These are phyloP conservation scores for Hirtodrosophila histrioides DNA, from an alignment of 2,888 invertebrate genomes.

Conservation along the genomic window DNA sequence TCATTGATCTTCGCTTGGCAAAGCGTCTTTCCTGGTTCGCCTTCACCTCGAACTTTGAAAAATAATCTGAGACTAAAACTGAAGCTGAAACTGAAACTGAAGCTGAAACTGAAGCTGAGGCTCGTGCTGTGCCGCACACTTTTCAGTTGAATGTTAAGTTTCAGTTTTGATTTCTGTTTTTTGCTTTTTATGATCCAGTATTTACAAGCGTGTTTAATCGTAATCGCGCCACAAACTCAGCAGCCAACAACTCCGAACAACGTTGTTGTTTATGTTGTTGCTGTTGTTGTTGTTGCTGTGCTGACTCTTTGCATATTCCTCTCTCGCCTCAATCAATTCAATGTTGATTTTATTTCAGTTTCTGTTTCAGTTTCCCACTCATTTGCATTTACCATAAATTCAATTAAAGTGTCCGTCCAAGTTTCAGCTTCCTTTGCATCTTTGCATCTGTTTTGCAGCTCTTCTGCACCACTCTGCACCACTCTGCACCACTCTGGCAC, in stretches of 20 bases:
- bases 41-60: slow-evolving; percentile 45
- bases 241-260: slow-evolving; percentile 29
- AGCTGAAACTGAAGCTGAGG: slow-evolving; percentile 1
- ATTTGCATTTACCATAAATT: slow-evolving; percentile 78
- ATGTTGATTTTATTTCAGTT: slow-evolving; percentile 47
- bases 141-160: slow-evolving; percentile 26
- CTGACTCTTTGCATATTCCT: slow-evolving; percentile 54
- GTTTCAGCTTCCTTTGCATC: slow-evolving; percentile 17
- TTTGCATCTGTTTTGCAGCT: slow-evolving; percentile 29
- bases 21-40: slow-evolving; percentile 67
- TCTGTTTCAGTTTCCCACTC: slow-evolving; percentile 60
- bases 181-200: slow-evolving; percentile 63
- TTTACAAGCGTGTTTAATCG: slow-evolving; percentile 79
- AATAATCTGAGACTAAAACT: slow-evolving; percentile 6
- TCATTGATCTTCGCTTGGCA: slow-evolving; percentile 7
- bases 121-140: slow-evolving; percentile 42
- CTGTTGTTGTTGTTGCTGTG: slow-evolving; percentile 15
- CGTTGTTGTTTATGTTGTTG: slow-evolving; percentile 26
- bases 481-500: slow-evolving; percentile 15
- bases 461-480: background rate
- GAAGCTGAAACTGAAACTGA: slow-evolving; percentile 4
- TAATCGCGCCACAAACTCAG: slow-evolving; percentile 54
- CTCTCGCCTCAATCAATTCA: slow-evolving; percentile 64
- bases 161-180: slow-evolving; percentile 34
- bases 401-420: slow-evolving; percentile 58